Evolutionary conservation across 2,797 vertebrate genomes (phyloP).

Genomic region (Harpagifer antarcticus): DNA sequence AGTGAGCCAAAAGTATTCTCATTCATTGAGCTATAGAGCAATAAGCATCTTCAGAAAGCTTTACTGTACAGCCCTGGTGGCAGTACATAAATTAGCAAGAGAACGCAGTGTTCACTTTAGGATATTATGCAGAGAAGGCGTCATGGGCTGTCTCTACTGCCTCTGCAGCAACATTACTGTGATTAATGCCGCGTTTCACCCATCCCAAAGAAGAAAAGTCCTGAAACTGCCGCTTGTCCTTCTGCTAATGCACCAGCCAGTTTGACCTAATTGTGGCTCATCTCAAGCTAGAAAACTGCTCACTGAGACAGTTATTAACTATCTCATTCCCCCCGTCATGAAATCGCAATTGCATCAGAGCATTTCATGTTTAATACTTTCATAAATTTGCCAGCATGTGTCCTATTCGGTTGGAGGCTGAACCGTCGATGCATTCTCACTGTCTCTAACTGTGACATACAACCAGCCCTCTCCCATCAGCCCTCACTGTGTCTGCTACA

Average conservation of each 20-base stretch:
- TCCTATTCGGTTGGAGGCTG: constrained; percentile 58
- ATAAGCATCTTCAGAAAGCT: constrained; percentile 69
- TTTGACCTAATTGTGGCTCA: constrained; percentile 82
- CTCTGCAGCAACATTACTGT: constrained; percentile 78
- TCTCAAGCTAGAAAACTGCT: constrained; percentile 67
- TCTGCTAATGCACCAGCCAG: constrained; percentile 70
- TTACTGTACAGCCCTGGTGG: constrained; percentile 66
- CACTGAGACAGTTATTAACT: constrained; percentile 74
- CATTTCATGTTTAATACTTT: constrained; percentile 81
- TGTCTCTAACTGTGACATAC: constrained; percentile 63
- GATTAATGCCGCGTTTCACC: constrained; percentile 81
- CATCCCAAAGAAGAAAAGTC: constrained; percentile 75
- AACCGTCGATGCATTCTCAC: constrained; percentile 43
- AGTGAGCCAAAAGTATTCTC: constrained; percentile 54
- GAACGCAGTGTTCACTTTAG: constrained; percentile 73
- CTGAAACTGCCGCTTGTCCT: constrained; percentile 76
- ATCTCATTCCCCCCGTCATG: constrained; percentile 76
- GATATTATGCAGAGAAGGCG: constrained; percentile 78
- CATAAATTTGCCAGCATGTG: constrained; percentile 80
- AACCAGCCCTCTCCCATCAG: constrained; percentile 52
- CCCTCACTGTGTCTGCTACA: constrained; percentile 39
- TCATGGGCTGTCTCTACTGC: constrained; percentile 68
- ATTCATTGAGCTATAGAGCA: constrained; percentile 64
- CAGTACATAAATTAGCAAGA: constrained; percentile 81
- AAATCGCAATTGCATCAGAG: constrained; percentile 78